phyloP scores from a whole-genome alignment of 2,113 vertebrate genomes.

The Ranitomeya variabilis region DNA sequence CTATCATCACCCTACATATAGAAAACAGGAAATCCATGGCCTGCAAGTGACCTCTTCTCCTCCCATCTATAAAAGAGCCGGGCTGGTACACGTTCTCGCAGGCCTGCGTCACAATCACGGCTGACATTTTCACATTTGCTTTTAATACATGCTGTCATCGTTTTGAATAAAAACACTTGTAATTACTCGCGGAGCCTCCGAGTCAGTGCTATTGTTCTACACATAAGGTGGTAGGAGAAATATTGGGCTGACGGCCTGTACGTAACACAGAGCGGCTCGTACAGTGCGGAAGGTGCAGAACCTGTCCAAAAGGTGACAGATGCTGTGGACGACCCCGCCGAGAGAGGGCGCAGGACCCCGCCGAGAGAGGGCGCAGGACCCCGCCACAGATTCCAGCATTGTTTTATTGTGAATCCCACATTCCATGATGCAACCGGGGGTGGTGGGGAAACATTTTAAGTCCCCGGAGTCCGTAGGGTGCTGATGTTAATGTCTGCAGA shows the following conservation, averaged over 20 bases:
- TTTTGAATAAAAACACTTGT: background rate
- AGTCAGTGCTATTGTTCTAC: background rate
- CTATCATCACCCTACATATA: background rate
- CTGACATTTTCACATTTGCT: slow-evolving; percentile 4
- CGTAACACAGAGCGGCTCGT: background rate
- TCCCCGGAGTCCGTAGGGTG: too few relatives aligned
- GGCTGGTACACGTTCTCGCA: background rate
- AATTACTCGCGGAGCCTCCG: background rate
- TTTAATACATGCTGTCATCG: background rate
- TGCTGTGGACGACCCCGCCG: too few relatives aligned
- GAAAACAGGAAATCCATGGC: slow-evolving; percentile 31
- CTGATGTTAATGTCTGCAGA: too few relatives aligned
- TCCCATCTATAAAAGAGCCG: background rate
- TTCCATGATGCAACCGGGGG: too few relatives aligned
- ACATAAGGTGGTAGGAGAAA: background rate
- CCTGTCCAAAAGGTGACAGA: too few relatives aligned
- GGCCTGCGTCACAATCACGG: background rate
- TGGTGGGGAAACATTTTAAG: too few relatives aligned
- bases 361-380: too few relatives aligned
- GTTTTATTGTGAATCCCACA: too few relatives aligned
- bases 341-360: too few relatives aligned
- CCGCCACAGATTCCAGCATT: too few relatives aligned
- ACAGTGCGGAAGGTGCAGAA: too few relatives aligned
- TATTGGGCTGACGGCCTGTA: background rate
- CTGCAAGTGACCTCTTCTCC: slow-evolving; percentile 16